A percentile compares a stretch with the other conserved stretches of the same genome.
These are phyloP conservation scores for Acanthopagrus latus DNA, from an alignment of 2,797 vertebrate genomes.

Conservation along the genomic window DNA sequence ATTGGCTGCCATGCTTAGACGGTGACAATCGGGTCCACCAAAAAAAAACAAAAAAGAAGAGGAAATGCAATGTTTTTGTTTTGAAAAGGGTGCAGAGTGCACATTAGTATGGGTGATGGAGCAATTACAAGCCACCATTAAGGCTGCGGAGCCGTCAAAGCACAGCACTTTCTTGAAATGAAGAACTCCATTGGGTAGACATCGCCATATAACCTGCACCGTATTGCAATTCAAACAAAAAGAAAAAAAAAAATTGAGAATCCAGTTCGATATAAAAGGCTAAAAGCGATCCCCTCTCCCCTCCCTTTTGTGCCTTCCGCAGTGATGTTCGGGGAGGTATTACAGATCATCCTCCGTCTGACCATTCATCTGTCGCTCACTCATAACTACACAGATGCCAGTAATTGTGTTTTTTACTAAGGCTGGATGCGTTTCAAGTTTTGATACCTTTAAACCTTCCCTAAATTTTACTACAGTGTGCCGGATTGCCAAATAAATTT, in stretches of 20 bases:
- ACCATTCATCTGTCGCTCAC: conserved; percentile 25
- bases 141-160: conserved; percentile 63
- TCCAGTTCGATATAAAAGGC: neutral
- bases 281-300: conserved; percentile 9
- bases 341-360: conserved; percentile 13
- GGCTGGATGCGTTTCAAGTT: conserved; percentile 25
- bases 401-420: conserved; percentile 36
- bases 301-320: neutral
- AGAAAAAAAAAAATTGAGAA: conserved; percentile 2
- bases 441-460: conserved; percentile 45
- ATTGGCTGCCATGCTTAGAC: conserved; percentile 74
- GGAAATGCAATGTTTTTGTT: conserved; percentile 81
- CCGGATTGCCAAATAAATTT: conserved; percentile 39
- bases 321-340: conserved; percentile 1
- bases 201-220: conserved; percentile 30
- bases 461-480: conserved; percentile 33
- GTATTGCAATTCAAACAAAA: conserved; percentile 16
- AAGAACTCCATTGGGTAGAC: conserved; percentile 52
- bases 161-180: conserved; percentile 58
- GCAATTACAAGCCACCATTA: conserved; percentile 82
- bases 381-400: conserved; percentile 49
- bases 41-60: conserved; percentile 51
- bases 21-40: conserved; percentile 69
- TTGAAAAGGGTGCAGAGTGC: conserved; percentile 80
- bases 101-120: conserved; percentile 86